Conservation (phyloP, 2,888 invertebrate genomes). For the Ornithoptera priamus region DNA sequence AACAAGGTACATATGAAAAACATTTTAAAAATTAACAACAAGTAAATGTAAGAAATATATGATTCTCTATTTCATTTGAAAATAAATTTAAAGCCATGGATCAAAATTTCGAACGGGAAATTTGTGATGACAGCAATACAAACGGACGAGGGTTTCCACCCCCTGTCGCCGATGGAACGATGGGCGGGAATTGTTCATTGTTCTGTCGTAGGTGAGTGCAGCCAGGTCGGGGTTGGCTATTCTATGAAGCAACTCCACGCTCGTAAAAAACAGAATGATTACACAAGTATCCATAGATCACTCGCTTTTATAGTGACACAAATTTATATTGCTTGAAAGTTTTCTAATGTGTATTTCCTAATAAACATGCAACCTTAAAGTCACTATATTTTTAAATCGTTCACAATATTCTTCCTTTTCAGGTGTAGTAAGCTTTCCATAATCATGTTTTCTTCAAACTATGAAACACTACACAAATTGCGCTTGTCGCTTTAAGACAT, state of each 20-base stretch:
- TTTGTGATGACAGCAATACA: slow-evolving; percentile 40
- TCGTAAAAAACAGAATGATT: slow-evolving; percentile 24
- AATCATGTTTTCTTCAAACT: too few species aligned
- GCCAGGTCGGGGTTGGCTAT: slow-evolving; percentile 41
- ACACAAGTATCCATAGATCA: slow-evolving; percentile 22
- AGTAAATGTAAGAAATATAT: neutral
- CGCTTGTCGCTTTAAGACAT: too few species aligned
- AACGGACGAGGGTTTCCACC: slow-evolving; percentile 30
- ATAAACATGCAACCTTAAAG: too few species aligned
- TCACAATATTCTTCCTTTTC: too few species aligned
- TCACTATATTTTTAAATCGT: too few species aligned
- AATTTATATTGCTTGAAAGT: slow-evolving; percentile 10
- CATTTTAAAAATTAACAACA: neutral
- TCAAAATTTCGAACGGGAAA: slow-evolving; percentile 45
- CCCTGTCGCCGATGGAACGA: slow-evolving; percentile 23
- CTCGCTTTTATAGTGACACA: slow-evolving; percentile 20
- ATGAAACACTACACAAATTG: too few species aligned
- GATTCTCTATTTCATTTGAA: neutral
- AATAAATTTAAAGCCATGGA: slow-evolving; percentile 32
- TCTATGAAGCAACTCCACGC: slow-evolving; percentile 29
- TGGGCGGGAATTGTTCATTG: slow-evolving; percentile 39
- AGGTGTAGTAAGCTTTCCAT: too few species aligned
- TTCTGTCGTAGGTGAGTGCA: slow-evolving; percentile 56
- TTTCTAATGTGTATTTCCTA: neutral
- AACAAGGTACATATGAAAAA: too few species aligned